Percentiles rank a stretch among this genome's conserved stretches.
phyloP scores from a whole-genome alignment of 2,797 vertebrate species.

The Eidolon dupreanum region DNA sequence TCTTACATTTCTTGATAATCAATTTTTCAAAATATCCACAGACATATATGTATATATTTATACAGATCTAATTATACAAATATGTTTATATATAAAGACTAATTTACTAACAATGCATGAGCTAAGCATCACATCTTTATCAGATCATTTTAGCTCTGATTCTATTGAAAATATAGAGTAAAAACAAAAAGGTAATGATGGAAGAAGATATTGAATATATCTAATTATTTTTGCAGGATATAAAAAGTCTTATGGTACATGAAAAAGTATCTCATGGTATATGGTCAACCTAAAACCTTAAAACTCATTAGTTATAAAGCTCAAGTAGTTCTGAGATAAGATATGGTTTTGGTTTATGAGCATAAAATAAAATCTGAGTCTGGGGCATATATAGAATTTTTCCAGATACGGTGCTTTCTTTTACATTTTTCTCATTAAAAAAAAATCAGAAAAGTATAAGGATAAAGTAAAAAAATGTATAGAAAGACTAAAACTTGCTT shows the following conservation, averaged over 20 bases:
- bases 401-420: not conserved
- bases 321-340: constrained; percentile 42
- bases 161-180: constrained; percentile 6
- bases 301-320: constrained; percentile 30
- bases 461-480: not conserved
- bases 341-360: not conserved
- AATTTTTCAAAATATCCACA: constrained; percentile 18
- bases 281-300: constrained; percentile 8
- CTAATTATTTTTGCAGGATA: not conserved
- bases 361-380: constrained; percentile 46
- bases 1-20: not conserved
- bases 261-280: not conserved
- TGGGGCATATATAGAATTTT: not conserved
- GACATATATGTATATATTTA: not conserved
- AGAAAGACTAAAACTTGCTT: constrained; percentile 21
- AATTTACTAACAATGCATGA: not conserved
- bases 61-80: no score
- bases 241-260: not conserved
- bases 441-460: not conserved
- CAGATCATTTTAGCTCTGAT: not conserved
- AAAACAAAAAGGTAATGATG: not conserved
- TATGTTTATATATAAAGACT: not conserved
- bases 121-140: not conserved
- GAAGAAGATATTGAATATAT: not conserved
- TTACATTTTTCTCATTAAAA: not conserved